Evolutionary conservation across 2,113 vertebrate genomes (phyloP).

Genomic region (Daphoenositta chrysoptera): DNA sequence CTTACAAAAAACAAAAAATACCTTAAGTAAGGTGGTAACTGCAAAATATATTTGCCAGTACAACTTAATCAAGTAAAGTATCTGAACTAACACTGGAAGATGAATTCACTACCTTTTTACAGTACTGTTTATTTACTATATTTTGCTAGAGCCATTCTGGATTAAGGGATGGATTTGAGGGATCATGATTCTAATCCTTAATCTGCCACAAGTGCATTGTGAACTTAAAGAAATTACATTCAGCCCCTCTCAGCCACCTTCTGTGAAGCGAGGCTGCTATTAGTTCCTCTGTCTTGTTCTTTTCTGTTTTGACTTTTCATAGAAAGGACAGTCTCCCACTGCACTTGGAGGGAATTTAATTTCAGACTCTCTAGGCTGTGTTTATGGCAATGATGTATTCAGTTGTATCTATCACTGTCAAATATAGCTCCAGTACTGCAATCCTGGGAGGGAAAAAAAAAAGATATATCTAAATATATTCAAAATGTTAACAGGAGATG

Average conservation of each 20-base stretch:
- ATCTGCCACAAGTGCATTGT: neutral
- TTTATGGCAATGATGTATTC: neutral
- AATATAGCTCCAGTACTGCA: neutral
- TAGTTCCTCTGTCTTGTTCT: neutral
- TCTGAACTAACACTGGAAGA: neutral
- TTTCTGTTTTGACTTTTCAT: neutral
- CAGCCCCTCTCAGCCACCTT: neutral
- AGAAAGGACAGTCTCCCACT: neutral
- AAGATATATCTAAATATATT: neutral
- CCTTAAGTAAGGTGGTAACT: neutral
- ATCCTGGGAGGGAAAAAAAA: neutral
- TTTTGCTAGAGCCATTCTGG: neutral
- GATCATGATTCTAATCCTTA: neutral
- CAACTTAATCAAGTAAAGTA: neutral
- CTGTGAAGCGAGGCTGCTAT: neutral
- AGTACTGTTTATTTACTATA: neutral
- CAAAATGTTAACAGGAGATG: neutral
- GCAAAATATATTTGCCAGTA: neutral
- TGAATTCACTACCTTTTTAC: neutral
- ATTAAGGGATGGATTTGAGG: neutral
- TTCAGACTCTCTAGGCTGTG: neutral
- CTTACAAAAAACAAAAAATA: neutral
- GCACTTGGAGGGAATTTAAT: neutral
- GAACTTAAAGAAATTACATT: neutral
- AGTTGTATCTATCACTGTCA: neutral